These are phyloP conservation scores for Oostethus manadensis DNA, from an alignment of 2,113 vertebrate species.

Conservation along the genomic window DNA sequence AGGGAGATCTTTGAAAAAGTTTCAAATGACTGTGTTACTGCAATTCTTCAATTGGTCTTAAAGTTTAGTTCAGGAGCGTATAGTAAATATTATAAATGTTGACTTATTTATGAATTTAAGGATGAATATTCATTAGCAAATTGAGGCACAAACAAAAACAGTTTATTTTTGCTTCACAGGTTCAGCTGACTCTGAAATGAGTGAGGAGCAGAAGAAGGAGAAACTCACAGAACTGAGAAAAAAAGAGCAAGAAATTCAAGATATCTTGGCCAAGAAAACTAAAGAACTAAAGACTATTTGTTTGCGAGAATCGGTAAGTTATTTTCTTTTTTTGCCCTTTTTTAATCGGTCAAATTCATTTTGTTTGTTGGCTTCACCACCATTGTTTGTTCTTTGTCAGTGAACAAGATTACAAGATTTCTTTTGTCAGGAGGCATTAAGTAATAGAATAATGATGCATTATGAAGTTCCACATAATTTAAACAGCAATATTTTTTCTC, in stretches of 20 bases:
- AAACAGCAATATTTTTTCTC: too few species aligned
- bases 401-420: too few species aligned
- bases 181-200: slow-evolving; percentile 90
- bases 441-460: too few species aligned
- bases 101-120: neutral
- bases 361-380: neutral
- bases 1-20: too few species aligned
- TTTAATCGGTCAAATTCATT: slow-evolving; percentile 3
- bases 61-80: too few species aligned
- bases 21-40: too few species aligned
- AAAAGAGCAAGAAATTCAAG: slow-evolving; percentile 87
- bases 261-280: slow-evolving; percentile 84
- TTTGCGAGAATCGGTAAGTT: slow-evolving; percentile 88
- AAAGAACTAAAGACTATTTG: slow-evolving; percentile 95
- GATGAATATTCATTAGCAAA: neutral
- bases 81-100: neutral
- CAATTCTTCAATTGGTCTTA: too few species aligned
- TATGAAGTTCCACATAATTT: too few species aligned
- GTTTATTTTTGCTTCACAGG: slow-evolving; percentile 62
- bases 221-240: slow-evolving; percentile 87
- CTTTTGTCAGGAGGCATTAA: too few species aligned
- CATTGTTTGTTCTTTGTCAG: too few species aligned
- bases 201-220: slow-evolving; percentile 90
- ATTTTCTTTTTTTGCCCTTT: slow-evolving; percentile 3
- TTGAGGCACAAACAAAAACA: neutral